Base-by-base conservation (phyloP, 2,113 vertebrate species). In the Dendropsophus ebraccatus region DNA sequence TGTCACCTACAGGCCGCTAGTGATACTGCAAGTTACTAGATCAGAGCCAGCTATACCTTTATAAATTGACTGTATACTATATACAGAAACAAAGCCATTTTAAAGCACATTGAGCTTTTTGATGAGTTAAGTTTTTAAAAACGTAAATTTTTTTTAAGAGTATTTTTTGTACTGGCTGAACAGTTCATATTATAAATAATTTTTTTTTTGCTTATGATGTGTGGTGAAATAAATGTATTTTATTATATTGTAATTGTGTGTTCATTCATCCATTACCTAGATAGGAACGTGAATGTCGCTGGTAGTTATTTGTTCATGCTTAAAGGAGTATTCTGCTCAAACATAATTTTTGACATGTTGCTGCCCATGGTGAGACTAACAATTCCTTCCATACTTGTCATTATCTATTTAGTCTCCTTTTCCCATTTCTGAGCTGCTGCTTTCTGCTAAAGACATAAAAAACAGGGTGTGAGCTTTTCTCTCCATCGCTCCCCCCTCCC, bases 161-260 rank as follows among this genome's bases (percentile, higher is more conserved):
- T 52, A 32, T 58, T 56, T 58, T 58, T 41, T 60, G 9, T 56
- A 54, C 52, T 23, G 54, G 25, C 60, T 41, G 4, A 80, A 79
- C 10, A 19, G 60, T 69, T 69, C 41, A 67, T 67, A 67, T 60
- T 60, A 79, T 79, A 37, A 79, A 79, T 79, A 54, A 30, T 79
- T 6, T 81, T 30, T 81, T 65, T 70, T 81, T 69, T 81, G 78
- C 60, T 67, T 54, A 79, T 62, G 13, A 47, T 62, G 21, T 81
- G 78, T 32, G 17, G 45, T 50, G 45, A 37, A 82, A 82, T 82
- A 82, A 70, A 67, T 49, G 62, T 49, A 52, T 82, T 82, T 82
- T 82, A 70, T 32, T 52, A 35, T 82, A 70, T 70, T 14, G 2
- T 11, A 41, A 70, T 41, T 37, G 16, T 41, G 35, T 70, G 16